phyloP scores from a whole-genome alignment of 2,113 vertebrate species.

The Conger conger region DNA sequence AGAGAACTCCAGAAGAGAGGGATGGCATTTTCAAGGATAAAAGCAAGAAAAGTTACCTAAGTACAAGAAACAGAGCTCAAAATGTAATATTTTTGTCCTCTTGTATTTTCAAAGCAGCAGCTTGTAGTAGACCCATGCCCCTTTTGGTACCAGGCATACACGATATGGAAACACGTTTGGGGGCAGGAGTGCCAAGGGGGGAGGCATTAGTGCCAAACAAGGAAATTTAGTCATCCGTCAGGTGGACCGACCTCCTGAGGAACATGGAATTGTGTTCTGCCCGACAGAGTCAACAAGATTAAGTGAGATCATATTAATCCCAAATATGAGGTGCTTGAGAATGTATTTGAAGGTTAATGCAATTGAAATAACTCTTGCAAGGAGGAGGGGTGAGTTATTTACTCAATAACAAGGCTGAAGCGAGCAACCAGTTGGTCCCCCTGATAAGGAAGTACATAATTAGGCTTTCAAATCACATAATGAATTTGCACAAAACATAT shows the following conservation, averaged over 20 bases:
- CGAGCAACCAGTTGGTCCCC: slow-evolving; percentile 8
- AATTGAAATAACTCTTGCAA: slow-evolving; percentile 21
- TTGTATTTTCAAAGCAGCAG: background rate
- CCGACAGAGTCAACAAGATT: slow-evolving; percentile 28
- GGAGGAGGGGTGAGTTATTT: slow-evolving; percentile 12
- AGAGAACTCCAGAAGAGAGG: background rate
- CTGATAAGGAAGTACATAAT: slow-evolving; percentile 33
- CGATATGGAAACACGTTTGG: background rate
- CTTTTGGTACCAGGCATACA: slow-evolving; percentile 13
- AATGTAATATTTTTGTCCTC: slow-evolving; percentile 2
- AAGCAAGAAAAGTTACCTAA: background rate
- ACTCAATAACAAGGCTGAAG: background rate
- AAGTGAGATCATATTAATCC: slow-evolving; percentile 29
- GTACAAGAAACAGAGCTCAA: background rate
- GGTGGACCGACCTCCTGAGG: slow-evolving; percentile 23
- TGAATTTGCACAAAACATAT: slow-evolving; percentile 18
- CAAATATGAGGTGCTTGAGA: slow-evolving; percentile 29
- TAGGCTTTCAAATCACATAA: slow-evolving; percentile 18
- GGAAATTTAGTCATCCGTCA: slow-evolving; percentile 5
- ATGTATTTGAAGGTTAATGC: slow-evolving; percentile 20
- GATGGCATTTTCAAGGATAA: slow-evolving; percentile 16
- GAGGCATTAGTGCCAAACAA: background rate
- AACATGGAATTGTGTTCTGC: slow-evolving; percentile 17
- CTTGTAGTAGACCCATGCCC: background rate
- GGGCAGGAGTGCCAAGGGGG: background rate